Evolutionary conservation across 2,888 invertebrate species (phyloP), one percentile per base, ranked within the genome.

Genomic region (Eupithecia subfuscata): DNA sequence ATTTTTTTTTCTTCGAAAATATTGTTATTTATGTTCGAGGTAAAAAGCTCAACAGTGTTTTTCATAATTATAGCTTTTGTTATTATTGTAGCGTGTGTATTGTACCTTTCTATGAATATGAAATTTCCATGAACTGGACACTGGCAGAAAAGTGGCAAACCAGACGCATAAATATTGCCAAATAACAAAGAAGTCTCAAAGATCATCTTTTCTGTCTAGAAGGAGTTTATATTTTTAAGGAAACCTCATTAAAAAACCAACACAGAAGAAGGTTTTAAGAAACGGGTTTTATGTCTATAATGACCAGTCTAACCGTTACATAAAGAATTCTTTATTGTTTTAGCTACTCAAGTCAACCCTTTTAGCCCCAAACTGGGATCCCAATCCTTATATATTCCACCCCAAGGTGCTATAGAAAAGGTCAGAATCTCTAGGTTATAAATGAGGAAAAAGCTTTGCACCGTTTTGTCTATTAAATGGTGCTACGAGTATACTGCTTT

Each of bases 311-410:
- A 16, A 18, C 9, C 9, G 52, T 52, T 64, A 30, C 7, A 48
- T n/a, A n/a, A n/a, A n/a, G 22, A 2, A 5, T 43, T 68, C 68
- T 40, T 69, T 63, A 60, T 73, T 73, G 22, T 69, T 64, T 64
- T 34, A 48, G 34, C 7, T 6, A 25, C 40, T 67, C 45, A 34
- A 34, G 18, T 34, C 22, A 60, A 64, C 63, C 69, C 64, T 73
- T 73, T 69, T 30, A 73, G 45, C 43, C 48, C 48, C 30, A 48
- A 43, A 34, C 52, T 16, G 3, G 22, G 43, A 52, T 22, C 16
- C 30, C 69, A 64, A 48, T 45, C 37, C 34, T 72, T 75, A 67
- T 73, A 75, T 69, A 70, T 71, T 70, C 64, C 18, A 45, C 52
- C 65, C 60, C 14, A 48, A 18, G 22, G 67, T 68, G 56, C 56